These are phyloP conservation scores for Ctena decussata DNA, from an alignment of 2,888 invertebrate genomes.

Conservation along the genomic window DNA sequence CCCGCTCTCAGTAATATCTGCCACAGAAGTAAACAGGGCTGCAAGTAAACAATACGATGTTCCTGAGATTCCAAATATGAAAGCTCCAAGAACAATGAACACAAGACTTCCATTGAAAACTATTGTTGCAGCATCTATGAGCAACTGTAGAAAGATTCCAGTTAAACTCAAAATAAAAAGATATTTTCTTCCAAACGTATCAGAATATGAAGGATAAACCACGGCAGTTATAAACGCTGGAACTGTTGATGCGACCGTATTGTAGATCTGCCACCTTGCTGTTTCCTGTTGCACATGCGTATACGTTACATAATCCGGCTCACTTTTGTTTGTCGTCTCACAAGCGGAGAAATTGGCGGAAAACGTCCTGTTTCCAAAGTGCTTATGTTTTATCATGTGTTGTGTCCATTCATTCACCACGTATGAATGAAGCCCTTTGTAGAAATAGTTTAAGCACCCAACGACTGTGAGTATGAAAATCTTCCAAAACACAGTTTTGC, in stretches of 20 bases:
- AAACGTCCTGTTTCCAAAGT: conserved; percentile 30
- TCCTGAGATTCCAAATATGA: conserved; percentile 38
- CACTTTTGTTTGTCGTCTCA: not conserved
- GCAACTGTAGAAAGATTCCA: conserved; percentile 19
- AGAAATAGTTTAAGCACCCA: conserved; percentile 27
- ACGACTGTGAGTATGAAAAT: not conserved
- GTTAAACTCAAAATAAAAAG: conserved; percentile 42
- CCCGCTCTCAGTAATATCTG: conserved; percentile 34
- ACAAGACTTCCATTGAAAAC: conserved; percentile 27
- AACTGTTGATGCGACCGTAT: conserved; percentile 3
- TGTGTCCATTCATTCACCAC: conserved; percentile 44
- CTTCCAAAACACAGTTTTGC: not conserved
- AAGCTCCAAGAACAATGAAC: conserved; percentile 18
- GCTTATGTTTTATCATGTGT: conserved; percentile 15
- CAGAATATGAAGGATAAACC: conserved; percentile 42
- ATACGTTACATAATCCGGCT: conserved; percentile 11
- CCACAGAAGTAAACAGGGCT: conserved; percentile 32
- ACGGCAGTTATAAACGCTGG: conserved; percentile 35
- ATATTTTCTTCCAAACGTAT: conserved; percentile 49
- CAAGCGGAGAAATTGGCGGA: conserved; percentile 1
- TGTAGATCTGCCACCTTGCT: conserved; percentile 9
- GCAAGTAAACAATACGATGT: conserved; percentile 35
- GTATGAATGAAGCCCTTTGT: conserved; percentile 32
- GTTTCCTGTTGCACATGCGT: conserved; percentile 22
- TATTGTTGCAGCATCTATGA: conserved; percentile 13